Evolutionary conservation across 2,113 vertebrate genomes (phyloP).

Genomic region (Psammodynastes pulverulentus): DNA sequence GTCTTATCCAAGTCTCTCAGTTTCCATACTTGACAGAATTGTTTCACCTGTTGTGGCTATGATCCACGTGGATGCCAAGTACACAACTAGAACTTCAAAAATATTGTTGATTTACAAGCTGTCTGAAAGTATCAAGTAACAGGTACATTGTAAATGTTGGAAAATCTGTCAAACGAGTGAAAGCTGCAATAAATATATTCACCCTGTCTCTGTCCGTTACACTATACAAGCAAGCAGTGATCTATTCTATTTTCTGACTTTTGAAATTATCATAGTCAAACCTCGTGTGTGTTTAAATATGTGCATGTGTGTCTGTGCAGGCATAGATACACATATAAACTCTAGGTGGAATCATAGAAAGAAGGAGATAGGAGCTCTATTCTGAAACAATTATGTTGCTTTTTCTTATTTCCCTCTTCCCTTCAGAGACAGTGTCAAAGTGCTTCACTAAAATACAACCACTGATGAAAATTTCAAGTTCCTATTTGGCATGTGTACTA

Average conservation of each 20-base stretch:
- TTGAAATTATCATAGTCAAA: background rate
- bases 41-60: background rate
- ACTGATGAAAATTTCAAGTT: background rate
- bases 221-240: background rate
- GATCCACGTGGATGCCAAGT: background rate
- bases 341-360: background rate
- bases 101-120: background rate
- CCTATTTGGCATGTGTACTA: too few species aligned
- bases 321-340: background rate
- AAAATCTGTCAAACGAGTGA: background rate
- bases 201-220: background rate
- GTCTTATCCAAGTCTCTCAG: background rate
- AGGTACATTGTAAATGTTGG: background rate
- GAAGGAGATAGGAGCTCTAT: background rate
- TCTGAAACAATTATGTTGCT: too few species aligned
- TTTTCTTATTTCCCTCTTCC: too few species aligned
- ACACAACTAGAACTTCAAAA: background rate
- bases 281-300: background rate
- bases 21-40: background rate
- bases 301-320: too few species aligned
- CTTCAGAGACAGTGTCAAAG: too few species aligned
- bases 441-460: background rate
- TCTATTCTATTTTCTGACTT: background rate
- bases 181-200: background rate
- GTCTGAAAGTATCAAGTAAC: background rate